Evolutionary conservation across 2,113 vertebrate species (phyloP).

Genomic region (Alectura lathami): DNA sequence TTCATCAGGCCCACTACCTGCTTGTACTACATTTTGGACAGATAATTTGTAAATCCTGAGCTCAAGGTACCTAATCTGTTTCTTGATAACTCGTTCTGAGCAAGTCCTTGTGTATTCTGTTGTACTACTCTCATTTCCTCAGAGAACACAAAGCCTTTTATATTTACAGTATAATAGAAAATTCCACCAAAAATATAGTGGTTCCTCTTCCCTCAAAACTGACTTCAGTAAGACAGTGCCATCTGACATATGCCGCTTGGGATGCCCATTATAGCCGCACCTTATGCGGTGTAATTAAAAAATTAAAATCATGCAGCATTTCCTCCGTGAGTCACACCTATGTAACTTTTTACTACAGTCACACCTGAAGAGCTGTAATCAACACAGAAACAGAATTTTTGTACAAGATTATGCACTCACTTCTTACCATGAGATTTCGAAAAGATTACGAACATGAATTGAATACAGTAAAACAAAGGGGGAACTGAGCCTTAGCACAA

Average conservation of each 20-base stretch:
- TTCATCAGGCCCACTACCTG: neutral
- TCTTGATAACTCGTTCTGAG: neutral
- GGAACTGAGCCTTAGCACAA: neutral
- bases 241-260: neutral
- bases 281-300: neutral
- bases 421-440: neutral
- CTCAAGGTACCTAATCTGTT: neutral
- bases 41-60: neutral
- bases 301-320: neutral
- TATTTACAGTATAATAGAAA: neutral
- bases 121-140: neutral
- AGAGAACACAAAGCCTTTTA: neutral
- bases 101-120: neutral
- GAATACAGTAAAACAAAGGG: neutral
- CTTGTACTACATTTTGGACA: neutral
- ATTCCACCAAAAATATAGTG: neutral
- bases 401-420: neutral
- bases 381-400: neutral
- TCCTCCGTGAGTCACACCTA: neutral
- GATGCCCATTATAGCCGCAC: neutral
- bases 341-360: neutral
- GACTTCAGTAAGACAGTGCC: neutral
- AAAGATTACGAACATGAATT: neutral
- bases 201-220: neutral
- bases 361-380: neutral